Evolutionary conservation across 2,797 vertebrate genomes (phyloP).

Genomic region (Ataeniobius toweri): DNA sequence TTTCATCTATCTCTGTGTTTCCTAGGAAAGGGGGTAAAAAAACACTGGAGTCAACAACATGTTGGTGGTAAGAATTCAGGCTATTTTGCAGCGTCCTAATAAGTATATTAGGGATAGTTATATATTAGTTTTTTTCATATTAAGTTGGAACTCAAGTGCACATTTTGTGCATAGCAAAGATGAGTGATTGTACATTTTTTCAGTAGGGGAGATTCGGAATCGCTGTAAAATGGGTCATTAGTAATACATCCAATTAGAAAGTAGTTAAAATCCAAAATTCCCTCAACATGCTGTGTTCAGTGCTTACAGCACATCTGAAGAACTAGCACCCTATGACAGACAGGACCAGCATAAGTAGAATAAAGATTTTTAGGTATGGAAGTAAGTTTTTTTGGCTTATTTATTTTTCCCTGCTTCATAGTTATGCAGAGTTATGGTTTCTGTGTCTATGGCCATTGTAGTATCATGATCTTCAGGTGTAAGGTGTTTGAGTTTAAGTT

Average conservation of each 20-base stretch:
- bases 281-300: not conserved
- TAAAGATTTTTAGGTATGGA: not conserved
- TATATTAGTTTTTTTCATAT: not conserved
- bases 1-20: constrained; percentile 88
- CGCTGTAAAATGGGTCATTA: not conserved
- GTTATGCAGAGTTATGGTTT: not conserved
- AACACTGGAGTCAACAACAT: constrained; percentile 11
- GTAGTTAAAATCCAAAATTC: not conserved
- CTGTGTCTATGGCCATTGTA: not conserved
- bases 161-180: not conserved
- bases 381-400: not conserved
- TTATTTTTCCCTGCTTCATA: no score
- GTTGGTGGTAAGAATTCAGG: constrained; percentile 2
- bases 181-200: not conserved
- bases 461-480: no score
- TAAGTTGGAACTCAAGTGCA: not conserved
- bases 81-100: not conserved
- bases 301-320: not conserved
- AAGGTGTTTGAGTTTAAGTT: no score
- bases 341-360: not conserved
- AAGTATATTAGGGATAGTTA: not conserved
- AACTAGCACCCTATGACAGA: not conserved
- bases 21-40: constrained; percentile 75
- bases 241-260: not conserved
- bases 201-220: not conserved